A percentile compares a stretch with the other conserved stretches of the same genome.
These are phyloP conservation scores for Aleiodes leptofemur DNA, from an alignment of 2,888 invertebrate species.

Conservation along the genomic window DNA sequence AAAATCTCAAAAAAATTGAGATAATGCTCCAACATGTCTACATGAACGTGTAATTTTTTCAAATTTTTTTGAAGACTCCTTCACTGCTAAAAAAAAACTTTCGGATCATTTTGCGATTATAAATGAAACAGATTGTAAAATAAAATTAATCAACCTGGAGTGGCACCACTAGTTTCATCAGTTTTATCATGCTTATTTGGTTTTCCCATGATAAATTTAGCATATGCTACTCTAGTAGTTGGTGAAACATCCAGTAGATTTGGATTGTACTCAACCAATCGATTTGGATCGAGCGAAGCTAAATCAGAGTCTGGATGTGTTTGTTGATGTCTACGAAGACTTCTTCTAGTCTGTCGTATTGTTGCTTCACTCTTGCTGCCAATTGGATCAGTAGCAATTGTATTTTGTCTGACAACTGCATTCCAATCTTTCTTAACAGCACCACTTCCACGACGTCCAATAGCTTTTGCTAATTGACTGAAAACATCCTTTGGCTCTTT, in stretches of 20 bases:
- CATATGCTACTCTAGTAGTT: slow-evolving; percentile 89
- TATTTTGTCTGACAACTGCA: slow-evolving; percentile 85
- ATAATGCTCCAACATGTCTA: too few relatives aligned
- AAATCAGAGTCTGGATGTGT: slow-evolving; percentile 81
- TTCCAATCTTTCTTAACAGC: slow-evolving; percentile 88
- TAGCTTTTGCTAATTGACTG: slow-evolving; percentile 88
- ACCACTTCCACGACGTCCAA: slow-evolving; percentile 80
- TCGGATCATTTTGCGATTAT: background rate
- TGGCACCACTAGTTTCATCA: slow-evolving; percentile 43
- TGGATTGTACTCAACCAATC: slow-evolving; percentile 88
- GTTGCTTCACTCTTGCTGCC: slow-evolving; percentile 85
- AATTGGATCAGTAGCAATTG: slow-evolving; percentile 84
- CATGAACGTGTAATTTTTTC: too few relatives aligned
- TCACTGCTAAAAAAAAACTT: background rate
- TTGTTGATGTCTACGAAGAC: slow-evolving; percentile 83
- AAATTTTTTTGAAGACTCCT: too few relatives aligned
- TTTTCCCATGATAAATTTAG: slow-evolving; percentile 90
- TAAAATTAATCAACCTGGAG: background rate
- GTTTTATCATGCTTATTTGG: slow-evolving; percentile 73
- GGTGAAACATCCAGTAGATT: slow-evolving; percentile 85
- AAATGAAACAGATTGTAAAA: slow-evolving; percentile 1
- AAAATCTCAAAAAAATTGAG: too few relatives aligned
- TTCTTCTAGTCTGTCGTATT: slow-evolving; percentile 82
- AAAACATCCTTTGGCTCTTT: slow-evolving; percentile 88
- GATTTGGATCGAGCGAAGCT: slow-evolving; percentile 83